These are phyloP conservation scores for Aspidiotus rigidus DNA, from an alignment of 2,888 invertebrate genomes.

Conservation along the genomic window DNA sequence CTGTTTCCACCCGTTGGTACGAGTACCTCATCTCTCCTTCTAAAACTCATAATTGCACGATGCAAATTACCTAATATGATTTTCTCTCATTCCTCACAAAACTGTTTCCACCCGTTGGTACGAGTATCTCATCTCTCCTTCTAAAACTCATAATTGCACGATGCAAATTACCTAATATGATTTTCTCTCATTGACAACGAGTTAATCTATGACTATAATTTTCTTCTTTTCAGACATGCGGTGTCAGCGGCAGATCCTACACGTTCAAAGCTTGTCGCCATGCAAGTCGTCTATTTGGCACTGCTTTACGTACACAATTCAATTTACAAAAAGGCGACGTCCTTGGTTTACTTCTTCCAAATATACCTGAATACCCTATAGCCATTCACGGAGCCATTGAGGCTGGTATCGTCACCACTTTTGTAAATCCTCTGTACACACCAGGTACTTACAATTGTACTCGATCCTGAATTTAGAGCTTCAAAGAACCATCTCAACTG, in stretches of 20 bases:
- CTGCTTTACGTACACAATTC: slow-evolving; percentile 50
- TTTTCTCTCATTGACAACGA: no score
- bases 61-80: no score
- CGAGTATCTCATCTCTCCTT: no score
- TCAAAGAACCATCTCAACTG: slow-evolving; percentile 5
- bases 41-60: no score
- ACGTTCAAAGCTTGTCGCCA: slow-evolving; percentile 45
- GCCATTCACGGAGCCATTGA: slow-evolving; percentile 57
- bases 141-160: no score
- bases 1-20: no score
- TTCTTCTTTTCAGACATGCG: slow-evolving; percentile 52
- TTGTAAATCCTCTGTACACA: slow-evolving; percentile 61
- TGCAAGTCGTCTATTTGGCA: slow-evolving; percentile 48
- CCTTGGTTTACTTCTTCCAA: slow-evolving; percentile 58
- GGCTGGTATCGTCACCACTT: slow-evolving; percentile 57
- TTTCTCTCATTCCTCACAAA: no score
- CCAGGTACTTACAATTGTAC: slow-evolving; percentile 46
- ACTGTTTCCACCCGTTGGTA: no score
- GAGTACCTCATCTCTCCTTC: no score
- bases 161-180: no score
- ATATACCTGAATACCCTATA: slow-evolving; percentile 59
- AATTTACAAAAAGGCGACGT: slow-evolving; percentile 54
- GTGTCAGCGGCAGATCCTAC: slow-evolving; percentile 56
- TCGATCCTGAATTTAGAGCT: background rate
- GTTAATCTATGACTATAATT: no score